These are phyloP conservation scores for Dromas ardeola DNA, from an alignment of 2,113 vertebrate genomes.

Conservation along the genomic window DNA sequence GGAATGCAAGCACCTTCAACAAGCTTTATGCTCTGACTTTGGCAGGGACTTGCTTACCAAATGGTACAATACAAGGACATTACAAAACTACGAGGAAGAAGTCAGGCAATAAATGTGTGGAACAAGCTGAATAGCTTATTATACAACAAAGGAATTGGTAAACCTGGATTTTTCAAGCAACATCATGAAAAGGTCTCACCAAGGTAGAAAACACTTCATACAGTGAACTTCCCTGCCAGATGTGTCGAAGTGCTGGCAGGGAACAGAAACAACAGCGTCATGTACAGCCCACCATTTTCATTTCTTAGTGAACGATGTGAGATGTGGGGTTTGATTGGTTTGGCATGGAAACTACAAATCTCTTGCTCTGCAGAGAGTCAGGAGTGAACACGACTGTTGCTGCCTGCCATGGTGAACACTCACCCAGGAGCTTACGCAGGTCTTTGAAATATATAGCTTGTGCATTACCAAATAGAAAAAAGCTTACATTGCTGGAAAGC, in stretches of 20 bases:
- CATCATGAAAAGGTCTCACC: neutral
- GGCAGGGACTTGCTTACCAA: neutral
- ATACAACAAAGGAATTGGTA: neutral
- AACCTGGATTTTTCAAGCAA: neutral
- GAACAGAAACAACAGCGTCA: neutral
- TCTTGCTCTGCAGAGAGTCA: neutral
- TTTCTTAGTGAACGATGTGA: neutral
- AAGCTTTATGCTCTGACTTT: neutral
- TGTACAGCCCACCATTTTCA: neutral
- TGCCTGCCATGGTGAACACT: neutral
- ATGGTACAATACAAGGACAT: neutral
- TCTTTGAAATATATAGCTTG: neutral
- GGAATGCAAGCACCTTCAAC: neutral
- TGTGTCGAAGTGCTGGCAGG: conserved; percentile 76
- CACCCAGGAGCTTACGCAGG: neutral
- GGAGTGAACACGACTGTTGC: neutral
- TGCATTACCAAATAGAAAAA: neutral
- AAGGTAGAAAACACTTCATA: neutral
- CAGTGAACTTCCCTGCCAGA: conserved; percentile 11
- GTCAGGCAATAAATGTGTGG: neutral
- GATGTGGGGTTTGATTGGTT: neutral
- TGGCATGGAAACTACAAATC: neutral
- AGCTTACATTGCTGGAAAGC: neutral
- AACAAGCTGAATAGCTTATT: neutral
- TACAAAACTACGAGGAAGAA: neutral